Base-by-base conservation (phyloP, 2,888 invertebrate genomes). In the Charanyca ferruginea region DNA sequence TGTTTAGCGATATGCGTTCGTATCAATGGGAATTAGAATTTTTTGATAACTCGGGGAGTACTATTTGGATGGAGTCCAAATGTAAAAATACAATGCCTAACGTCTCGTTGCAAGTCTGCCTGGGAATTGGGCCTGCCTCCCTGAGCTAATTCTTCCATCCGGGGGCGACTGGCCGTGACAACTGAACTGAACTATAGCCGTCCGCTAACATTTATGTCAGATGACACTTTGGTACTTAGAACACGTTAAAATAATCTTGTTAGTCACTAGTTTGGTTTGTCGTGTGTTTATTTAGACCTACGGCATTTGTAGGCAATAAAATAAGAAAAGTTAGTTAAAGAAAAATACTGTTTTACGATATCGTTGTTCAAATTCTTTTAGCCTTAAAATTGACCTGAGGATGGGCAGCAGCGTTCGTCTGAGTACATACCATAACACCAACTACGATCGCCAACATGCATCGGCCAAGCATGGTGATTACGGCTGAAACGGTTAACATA, bases 1-100 rank as follows among this genome's bases (percentile, higher is more conserved):
- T 32, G 54, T 71, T 73, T 66, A 52, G 55, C 51, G 57, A 51
- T 68, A 68, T 71, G 52, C 65, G 32, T 51, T 60, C 45, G 75
- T 73, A 86, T 87, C 85, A 85, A 86, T 86, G 85, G 83, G 75
- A 61, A 80, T 74, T 76, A 59, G 71, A 78, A 83, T 85, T 87
- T 87, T 88, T 87, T 93, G 92, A 93, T 93, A 91, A 88, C 81
- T 80, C 77, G 79, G 73, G 73, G 92, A 90, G 93, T 91, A 92
- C 91, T 93, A 94, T 93, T 95, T 95, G 95, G 95, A 94, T 77
- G 78, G 77, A 77, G 85, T 93, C 95, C 95, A 95, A 94, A 91
- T 93, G 90, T 89, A 93, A 93, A 95, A 95, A 95, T 94, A 95
- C 94, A 93, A 93, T 92, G 89, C 91, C 89, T 91, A 90, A 88